These are phyloP conservation scores for Nomia melanderi DNA, from an alignment of 1,140 invertebrate genomes.

Conservation along the genomic window DNA sequence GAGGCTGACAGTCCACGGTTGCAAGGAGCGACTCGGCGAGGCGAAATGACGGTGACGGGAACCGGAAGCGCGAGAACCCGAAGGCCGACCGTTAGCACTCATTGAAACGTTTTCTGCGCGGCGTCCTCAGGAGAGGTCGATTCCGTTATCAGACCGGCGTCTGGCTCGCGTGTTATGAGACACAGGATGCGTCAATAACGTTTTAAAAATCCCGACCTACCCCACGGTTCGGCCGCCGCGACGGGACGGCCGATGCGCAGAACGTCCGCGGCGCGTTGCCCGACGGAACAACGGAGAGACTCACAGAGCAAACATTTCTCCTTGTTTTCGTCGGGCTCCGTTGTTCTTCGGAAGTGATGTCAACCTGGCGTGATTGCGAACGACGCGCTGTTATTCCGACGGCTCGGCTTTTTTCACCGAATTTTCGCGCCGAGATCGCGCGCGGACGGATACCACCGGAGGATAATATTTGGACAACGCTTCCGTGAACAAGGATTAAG, in stretches of 20 bases:
- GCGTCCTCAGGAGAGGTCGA: slow-evolving; percentile 7
- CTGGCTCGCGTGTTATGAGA: slow-evolving; percentile 4
- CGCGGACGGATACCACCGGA: too few species aligned
- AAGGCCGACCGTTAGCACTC: slow-evolving; percentile 22
- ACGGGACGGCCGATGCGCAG: not conserved
- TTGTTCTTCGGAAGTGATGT: not conserved
- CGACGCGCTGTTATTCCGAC: not conserved
- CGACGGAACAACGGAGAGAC: not conserved
- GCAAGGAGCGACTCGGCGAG: not conserved
- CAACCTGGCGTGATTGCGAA: not conserved
- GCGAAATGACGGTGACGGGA: not conserved
- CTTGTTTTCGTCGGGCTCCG: not conserved
- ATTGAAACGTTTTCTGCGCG: slow-evolving; percentile 29
- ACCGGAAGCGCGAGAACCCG: slow-evolving; percentile 3
- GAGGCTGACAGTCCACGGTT: not conserved
- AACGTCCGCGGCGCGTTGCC: not conserved
- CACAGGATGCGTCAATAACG: slow-evolving; percentile 20
- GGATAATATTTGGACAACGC: too few species aligned
- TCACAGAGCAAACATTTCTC: not conserved
- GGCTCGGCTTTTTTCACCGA: too few species aligned
- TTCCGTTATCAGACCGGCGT: slow-evolving; percentile 8
- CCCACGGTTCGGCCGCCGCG: not conserved
- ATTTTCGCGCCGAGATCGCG: too few species aligned
- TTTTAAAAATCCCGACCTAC: slow-evolving; percentile 1
- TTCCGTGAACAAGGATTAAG: too few species aligned